A percentile compares a stretch with the other conserved stretches of the same genome.
phyloP scores from a whole-genome alignment of 2,113 vertebrate genomes.

The Nesoenas mayeri region DNA sequence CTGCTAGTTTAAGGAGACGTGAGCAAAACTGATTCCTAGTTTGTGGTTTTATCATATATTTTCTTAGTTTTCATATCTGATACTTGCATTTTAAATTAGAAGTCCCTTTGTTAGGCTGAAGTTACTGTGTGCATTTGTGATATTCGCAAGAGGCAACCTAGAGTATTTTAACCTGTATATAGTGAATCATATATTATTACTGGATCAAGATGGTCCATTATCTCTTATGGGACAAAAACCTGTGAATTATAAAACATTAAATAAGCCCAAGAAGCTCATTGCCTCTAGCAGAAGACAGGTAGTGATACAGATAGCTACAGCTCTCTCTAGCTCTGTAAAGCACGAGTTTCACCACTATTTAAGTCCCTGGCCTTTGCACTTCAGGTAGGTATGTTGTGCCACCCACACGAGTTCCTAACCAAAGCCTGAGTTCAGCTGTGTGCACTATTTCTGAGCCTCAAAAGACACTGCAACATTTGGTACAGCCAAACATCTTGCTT shows the following conservation, averaged over 20 bases:
- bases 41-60: neutral
- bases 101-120: neutral
- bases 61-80: neutral
- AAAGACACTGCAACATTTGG: conserved; percentile 32
- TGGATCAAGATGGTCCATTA: neutral
- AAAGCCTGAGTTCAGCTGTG: neutral
- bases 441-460: neutral
- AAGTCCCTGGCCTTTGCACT: neutral
- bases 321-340: neutral
- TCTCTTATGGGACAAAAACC: neutral
- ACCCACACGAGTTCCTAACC: neutral
- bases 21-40: neutral
- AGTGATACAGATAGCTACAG: neutral
- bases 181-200: neutral
- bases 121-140: neutral
- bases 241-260: neutral
- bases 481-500: conserved; percentile 49
- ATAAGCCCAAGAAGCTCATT: neutral
- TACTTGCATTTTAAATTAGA: neutral
- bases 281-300: neutral
- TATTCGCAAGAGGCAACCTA: neutral
- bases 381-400: neutral
- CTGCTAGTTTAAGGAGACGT: neutral
- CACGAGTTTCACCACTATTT: neutral
- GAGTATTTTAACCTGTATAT: neutral